A percentile compares a stretch with the other conserved stretches of the same genome.
Conservation (phyloP, 2,797 vertebrate species). For the Scleropages formosus region DNA sequence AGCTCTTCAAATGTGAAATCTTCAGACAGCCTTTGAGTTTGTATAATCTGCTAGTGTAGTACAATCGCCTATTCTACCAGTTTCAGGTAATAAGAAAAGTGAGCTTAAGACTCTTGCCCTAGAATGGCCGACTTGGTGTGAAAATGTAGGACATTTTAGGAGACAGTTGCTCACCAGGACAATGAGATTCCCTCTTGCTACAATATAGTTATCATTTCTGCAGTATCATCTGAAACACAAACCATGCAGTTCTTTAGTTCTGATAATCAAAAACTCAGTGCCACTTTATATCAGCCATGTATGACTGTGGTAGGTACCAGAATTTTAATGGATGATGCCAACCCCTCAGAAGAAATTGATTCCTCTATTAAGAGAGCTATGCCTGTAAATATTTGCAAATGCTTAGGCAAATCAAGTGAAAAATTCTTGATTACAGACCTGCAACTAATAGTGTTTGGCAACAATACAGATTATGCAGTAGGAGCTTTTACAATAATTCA, state of each 20-base stretch:
- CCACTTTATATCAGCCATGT: too few species aligned
- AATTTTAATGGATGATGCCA: conserved; percentile 7
- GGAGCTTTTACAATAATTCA: neutral
- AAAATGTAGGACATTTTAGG: too few species aligned
- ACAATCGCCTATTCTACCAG: too few species aligned
- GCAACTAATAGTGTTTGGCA: neutral
- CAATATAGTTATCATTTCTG: conserved; percentile 10
- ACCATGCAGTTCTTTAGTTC: conserved; percentile 1
- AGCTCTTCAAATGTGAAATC: too few species aligned
- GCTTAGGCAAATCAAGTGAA: neutral
- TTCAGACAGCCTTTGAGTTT: too few species aligned
- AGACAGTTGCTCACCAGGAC: too few species aligned
- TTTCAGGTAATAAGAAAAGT: too few species aligned
- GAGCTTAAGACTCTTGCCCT: too few species aligned
- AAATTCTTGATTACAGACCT: neutral
- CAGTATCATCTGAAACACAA: too few species aligned
- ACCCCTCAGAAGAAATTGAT: neutral
- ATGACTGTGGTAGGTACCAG: neutral
- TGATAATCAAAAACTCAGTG: conserved; percentile 4
- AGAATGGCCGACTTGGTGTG: too few species aligned
- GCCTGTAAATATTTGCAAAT: conserved; percentile 13
- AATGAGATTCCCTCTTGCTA: neutral
- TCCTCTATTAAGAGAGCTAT: conserved; percentile 9
- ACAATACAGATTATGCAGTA: neutral
- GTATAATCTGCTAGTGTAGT: too few species aligned